Base-by-base conservation (phyloP, 23 tunicate genomes). In the Ciona savignyi region DNA sequence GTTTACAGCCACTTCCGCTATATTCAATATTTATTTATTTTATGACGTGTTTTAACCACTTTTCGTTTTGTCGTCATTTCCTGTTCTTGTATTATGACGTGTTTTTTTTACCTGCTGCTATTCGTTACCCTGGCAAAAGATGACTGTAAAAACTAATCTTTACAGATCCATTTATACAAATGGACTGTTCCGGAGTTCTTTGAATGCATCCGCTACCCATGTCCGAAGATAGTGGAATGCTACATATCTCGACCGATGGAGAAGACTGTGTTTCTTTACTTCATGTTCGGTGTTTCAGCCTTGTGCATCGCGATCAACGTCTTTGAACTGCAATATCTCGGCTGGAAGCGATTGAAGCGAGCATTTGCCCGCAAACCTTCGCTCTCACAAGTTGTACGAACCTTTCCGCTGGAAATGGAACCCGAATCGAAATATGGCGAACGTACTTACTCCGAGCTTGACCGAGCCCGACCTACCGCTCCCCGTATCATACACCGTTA, bases 241-340 rank as follows among this genome's bases (percentile, higher is more conserved):
- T 93, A 86, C 83, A 60, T 93, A 22, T 93, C 98, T 2, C 34
- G 98, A 35, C 93, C 98, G 32, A 85, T 69, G 77, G 98, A 93
- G 63, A 93, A 93, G 65, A 81, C 88, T 28, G 68, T 93, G 27
- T 93, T 93, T 70, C 85, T 93, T 26, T 77, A 71, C 62, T 93
- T 93, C 73, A 93, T 93, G 98, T 86, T 93, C 66, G 87, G 27
- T 4, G 98, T 93, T 26, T 86, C 75, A 25, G 79, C 34, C 25
- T n/a, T 73, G 35, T 89, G 96, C 77, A 66, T 78, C 25, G 30
- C 78, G 1, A 74, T 89, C 30, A 83, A 89, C 77, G 3, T 89
- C 70, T 26, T 89, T 29, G 96, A 89, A 62, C 51, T 89, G 49
- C 42, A 66, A 3, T 89, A 72, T 56, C 87, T 89, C 60, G 79